phyloP scores from a whole-genome alignment of 1,140 invertebrate genomes.

The Drosophila hydei region DNA sequence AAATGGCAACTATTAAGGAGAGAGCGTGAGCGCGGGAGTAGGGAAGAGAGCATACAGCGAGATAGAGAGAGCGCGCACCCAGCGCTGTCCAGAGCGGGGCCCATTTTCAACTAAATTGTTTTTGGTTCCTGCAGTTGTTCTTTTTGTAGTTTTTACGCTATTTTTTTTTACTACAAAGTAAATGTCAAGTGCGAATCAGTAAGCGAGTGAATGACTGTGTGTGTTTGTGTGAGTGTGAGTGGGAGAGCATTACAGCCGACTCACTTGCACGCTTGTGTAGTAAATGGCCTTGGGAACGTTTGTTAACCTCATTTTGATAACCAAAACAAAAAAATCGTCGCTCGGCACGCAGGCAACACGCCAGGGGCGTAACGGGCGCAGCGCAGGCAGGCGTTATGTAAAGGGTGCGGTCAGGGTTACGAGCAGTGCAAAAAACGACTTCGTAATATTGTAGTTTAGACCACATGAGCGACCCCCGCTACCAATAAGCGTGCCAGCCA shows the following conservation, averaged over 20 bases:
- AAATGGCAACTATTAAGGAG: conserved; percentile 57
- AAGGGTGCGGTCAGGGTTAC: conserved; percentile 49
- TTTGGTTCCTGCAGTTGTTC: conserved; percentile 36
- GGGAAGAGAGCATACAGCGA: neutral
- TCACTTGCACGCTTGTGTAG: conserved; percentile 34
- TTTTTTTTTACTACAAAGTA: conserved; percentile 70
- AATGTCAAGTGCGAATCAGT: conserved; percentile 79
- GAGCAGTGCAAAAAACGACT: conserved; percentile 13
- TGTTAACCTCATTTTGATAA: conserved; percentile 81
- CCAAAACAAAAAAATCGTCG: conserved; percentile 65
- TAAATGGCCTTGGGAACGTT: conserved; percentile 80
- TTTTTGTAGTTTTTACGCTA: conserved; percentile 48
- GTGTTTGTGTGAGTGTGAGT: conserved; percentile 20
- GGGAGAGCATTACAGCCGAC: conserved; percentile 45
- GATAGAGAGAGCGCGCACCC: neutral
- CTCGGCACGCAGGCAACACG: conserved; percentile 58
- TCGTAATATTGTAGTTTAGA: conserved; percentile 8
- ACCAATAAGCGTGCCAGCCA: conserved; percentile 43
- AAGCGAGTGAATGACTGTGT: conserved; percentile 45
- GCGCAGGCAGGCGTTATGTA: conserved; percentile 26
- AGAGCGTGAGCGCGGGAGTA: neutral
- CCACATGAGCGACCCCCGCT: neutral
- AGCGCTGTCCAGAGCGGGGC: conserved; percentile 34
- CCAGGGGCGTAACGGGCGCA: neutral
- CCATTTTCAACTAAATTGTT: conserved; percentile 39